phyloP scores from a whole-genome alignment of 2,797 vertebrate genomes.

The Syngnathus acus region DNA sequence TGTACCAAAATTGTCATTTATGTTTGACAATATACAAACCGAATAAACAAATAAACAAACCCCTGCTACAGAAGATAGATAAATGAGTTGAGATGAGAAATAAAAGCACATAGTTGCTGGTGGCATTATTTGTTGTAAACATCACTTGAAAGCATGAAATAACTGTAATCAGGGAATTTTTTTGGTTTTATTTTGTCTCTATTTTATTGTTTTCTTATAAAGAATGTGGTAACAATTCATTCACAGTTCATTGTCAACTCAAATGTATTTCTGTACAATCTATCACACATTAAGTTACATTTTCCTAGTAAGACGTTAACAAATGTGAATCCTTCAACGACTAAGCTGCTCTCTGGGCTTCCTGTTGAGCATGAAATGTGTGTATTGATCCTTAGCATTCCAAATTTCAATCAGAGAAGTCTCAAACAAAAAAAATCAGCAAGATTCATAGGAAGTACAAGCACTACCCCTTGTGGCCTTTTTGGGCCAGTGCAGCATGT shows the following conservation, averaged over 20 bases:
- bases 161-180: background rate
- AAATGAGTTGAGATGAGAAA: background rate
- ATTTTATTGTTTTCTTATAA: background rate
- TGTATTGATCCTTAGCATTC: conserved; percentile 45
- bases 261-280: background rate
- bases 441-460: conserved; percentile 58
- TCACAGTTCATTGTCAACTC: background rate
- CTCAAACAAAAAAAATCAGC: conserved; percentile 22
- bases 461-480: conserved; percentile 71
- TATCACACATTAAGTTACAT: background rate
- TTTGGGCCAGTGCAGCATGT: conserved; percentile 46
- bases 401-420: background rate
- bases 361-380: conserved; percentile 21
- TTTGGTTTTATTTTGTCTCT: background rate
- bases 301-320: background rate
- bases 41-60: background rate
- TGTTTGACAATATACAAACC: background rate
- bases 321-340: background rate
- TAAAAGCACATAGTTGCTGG: background rate
- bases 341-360: background rate
- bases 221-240: background rate
- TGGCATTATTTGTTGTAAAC: too few species aligned
- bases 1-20: too few species aligned
- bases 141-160: background rate
- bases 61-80: background rate